Percentiles rank a stretch among this genome's conserved stretches.
Evolutionary conservation across 2,888 invertebrate species (phyloP).

Genomic region (Folsomia candida): DNA sequence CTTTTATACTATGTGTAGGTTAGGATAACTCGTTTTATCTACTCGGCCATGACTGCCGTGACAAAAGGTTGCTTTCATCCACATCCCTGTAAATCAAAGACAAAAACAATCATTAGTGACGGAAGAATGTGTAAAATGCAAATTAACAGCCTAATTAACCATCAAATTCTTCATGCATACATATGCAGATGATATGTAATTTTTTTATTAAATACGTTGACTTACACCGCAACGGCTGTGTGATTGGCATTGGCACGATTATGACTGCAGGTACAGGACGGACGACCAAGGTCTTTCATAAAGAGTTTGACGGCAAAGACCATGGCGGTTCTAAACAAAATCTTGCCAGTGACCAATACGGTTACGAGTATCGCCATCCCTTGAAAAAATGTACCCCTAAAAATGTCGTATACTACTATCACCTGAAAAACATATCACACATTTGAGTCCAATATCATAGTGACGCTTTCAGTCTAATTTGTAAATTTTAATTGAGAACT

Average conservation of each 20-base stretch:
- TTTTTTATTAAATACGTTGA: too few species aligned
- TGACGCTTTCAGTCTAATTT: too few species aligned
- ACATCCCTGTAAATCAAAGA: slow-evolving; percentile 25
- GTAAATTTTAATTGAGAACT: too few species aligned
- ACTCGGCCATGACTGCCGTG: slow-evolving; percentile 13
- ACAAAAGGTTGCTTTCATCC: slow-evolving; percentile 10
- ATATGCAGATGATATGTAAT: too few species aligned
- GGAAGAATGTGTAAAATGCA: not conserved
- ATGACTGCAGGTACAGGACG: slow-evolving; percentile 27
- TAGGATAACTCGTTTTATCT: slow-evolving; percentile 3
- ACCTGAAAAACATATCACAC: too few species aligned
- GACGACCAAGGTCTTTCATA: slow-evolving; percentile 41
- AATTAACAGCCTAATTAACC: not conserved
- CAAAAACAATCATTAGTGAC: slow-evolving; percentile 14
- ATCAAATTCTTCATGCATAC: too few species aligned
- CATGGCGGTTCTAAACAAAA: slow-evolving; percentile 31
- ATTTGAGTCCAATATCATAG: too few species aligned
- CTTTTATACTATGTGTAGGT: too few species aligned
- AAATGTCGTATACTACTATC: slow-evolving; percentile 31
- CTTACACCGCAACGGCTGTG: not conserved
- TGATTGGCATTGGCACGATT: slow-evolving; percentile 3
- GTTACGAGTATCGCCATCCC: slow-evolving; percentile 16
- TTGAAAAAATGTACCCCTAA: slow-evolving; percentile 13
- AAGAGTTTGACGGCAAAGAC: slow-evolving; percentile 38
- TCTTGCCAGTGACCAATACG: slow-evolving; percentile 34